Base-by-base conservation (phyloP, 2,888 invertebrate genomes). In the Blomia tropicalis region DNA sequence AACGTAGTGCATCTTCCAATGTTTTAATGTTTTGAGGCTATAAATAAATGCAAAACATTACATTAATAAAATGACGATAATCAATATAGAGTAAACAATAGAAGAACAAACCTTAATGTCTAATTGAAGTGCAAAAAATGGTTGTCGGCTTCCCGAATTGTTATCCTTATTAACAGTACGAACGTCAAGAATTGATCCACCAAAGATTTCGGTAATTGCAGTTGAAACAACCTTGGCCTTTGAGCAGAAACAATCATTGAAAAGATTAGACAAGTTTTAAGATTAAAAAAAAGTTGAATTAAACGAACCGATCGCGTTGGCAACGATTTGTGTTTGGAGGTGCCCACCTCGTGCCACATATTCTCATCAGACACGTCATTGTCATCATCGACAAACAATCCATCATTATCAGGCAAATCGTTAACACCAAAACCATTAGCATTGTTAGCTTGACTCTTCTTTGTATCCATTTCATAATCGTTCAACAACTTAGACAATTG, bases 121-220 rank as follows among this genome's bases (percentile, higher is more conserved):
- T 31, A 95, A 80, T 73, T 90, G 92, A 66, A 95, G 78, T 1
- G 92, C 91, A 74, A 92, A 92, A 77, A 95, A 95, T 1, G 93
- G 93, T 74, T 93, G 89, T 67, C 93, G 84, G 68, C 87, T 89
- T 72, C 90, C 90, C 19, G 47, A 19, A 31, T 58, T 32, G 68
- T 85, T 82, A 71, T 82, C 81, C 71, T 83, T 82, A 17, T 82
- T 80, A 11, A 82, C 78, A 64, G 83, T 83, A 65, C 93, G 79
- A 14, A 86, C 82, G 47, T 89, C 86, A 65, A 90, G 82, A 66
- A 91, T 79, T 71, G 89, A 85, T 53, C 95, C 95, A 67, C 89
- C 84, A 77, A 95, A 93, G 66, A 95, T 88, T 71, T 89, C 87
- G 43, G 89, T 87, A 19, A 95, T 80, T 0, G 93, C 92, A 32